Conservation (phyloP, 2,888 invertebrate genomes). For the Ichneumoninae sp. region DNA sequence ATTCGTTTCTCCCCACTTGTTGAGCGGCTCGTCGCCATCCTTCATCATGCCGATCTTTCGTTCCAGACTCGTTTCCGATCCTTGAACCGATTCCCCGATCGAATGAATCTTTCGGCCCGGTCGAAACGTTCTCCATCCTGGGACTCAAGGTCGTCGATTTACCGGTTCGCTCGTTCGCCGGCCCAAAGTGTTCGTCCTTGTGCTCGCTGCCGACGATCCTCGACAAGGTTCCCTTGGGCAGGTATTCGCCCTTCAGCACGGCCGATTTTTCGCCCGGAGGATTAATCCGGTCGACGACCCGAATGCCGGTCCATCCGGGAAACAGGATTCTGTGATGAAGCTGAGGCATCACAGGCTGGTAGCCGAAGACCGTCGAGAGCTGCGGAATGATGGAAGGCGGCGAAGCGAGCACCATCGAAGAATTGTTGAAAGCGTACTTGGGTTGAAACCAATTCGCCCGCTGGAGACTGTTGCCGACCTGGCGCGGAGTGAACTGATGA, state of each 20-base stretch:
- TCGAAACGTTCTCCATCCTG: neutral
- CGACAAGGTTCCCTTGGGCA: conserved; percentile 37
- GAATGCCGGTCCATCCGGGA: conserved; percentile 13
- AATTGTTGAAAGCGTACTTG: conserved; percentile 27
- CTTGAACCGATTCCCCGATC: neutral
- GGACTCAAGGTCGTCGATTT: neutral
- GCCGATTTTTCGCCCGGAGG: neutral
- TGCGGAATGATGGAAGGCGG: conserved; percentile 24
- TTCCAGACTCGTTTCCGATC: neutral
- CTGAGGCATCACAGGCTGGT: conserved; percentile 49
- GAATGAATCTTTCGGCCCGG: neutral
- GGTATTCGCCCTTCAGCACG: conserved; percentile 28
- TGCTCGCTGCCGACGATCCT: conserved; percentile 21
- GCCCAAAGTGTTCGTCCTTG: conserved; percentile 24
- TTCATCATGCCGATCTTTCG: neutral
- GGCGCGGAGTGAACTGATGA: neutral
- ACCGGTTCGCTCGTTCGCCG: neutral
- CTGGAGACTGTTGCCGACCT: neutral
- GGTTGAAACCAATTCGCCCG: conserved; percentile 6
- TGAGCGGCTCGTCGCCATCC: neutral
- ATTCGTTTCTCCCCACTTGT: neutral
- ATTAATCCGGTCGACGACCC: neutral
- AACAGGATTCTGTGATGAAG: conserved; percentile 46
- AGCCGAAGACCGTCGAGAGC: conserved; percentile 28
- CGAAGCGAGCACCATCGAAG: conserved; percentile 7